phyloP scores from a whole-genome alignment of 2,888 invertebrate genomes.

The Oxycera nigricornis region DNA sequence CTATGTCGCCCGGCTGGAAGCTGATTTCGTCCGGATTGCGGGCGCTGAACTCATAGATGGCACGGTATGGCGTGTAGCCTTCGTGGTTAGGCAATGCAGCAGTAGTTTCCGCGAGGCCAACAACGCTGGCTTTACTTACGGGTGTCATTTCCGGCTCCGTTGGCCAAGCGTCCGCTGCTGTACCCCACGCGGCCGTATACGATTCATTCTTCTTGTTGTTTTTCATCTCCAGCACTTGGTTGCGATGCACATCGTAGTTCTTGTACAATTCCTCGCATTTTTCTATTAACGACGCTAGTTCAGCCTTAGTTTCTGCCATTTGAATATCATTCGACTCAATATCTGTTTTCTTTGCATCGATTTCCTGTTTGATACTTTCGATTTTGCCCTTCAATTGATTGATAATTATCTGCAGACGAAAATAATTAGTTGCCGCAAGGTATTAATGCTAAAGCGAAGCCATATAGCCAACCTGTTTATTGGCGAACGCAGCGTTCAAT shows the following conservation, averaged over 20 bases:
- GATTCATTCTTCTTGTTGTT: conserved; percentile 63
- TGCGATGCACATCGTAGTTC: conserved; percentile 74
- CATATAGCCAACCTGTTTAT: conserved; percentile 64
- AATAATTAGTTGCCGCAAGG: no score
- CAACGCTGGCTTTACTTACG: conserved; percentile 39
- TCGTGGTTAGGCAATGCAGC: conserved; percentile 60
- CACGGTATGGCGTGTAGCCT: conserved; percentile 77
- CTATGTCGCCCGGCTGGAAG: conserved; percentile 91
- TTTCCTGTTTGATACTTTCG: conserved; percentile 78
- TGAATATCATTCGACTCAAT: conserved; percentile 82
- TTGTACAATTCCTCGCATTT: conserved; percentile 73
- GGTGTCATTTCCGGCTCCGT: conserved; percentile 48
- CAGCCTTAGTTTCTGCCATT: conserved; percentile 74
- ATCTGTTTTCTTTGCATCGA: conserved; percentile 79
- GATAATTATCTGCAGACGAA: conserved; percentile 66
- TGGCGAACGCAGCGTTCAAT: conserved; percentile 69
- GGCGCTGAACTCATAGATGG: conserved; percentile 92
- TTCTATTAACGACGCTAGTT: conserved; percentile 70
- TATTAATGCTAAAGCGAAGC: no score
- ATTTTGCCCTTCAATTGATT: conserved; percentile 75
- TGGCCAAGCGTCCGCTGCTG: conserved; percentile 51
- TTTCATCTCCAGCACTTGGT: conserved; percentile 66
- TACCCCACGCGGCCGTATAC: conserved; percentile 67
- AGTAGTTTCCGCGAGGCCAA: conserved; percentile 50
- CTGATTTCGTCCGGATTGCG: conserved; percentile 92